Base-by-base conservation (phyloP, 2,888 invertebrate species). In the Antheraea assamensis region DNA sequence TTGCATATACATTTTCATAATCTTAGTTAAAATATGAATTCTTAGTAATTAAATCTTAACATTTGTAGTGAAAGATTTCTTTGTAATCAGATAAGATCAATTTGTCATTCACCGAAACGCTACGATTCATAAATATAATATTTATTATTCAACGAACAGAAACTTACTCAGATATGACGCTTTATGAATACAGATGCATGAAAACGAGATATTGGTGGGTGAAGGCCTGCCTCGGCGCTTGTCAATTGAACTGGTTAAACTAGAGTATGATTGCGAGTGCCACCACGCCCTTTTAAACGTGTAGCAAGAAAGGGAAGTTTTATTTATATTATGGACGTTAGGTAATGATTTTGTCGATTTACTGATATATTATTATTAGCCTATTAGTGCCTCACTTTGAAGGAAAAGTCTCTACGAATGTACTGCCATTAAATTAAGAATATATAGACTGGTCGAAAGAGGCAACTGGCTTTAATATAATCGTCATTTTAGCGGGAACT, bases 231-330 rank as follows among this genome's bases (percentile, higher is more conserved):
- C 30, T 64, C 27, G n/a, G 17, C 68, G n/a, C 35, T 35, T 35
- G 68, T 68, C 68, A 68, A 35, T 68, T 31, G 21, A 68, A 68
- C 68, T 15, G 68, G 68, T 68, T 31, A 21, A 10, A 35, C 35
- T 35, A 7, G 66, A 19, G 31, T 68, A 35, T n/a, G 35, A 68
- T 68, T 68, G 68, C 68, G n/a, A 68, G 35, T n/a, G 17, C 27
- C n/a, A n/a, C 68, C 68, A 68, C 68, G 31, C 68, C 68, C 68
- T 68, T 68, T 68, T 10, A 68, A 68, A 68, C 13, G 21, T 68
- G 68, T 68, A 68, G 17, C 61, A 64, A 64, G 61, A 17, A 30
- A 64, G 61, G 61, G 61, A 64, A 64, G 61, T 17, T 30, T 64
- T 30, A 64, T 30, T 5, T 27, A 17, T 17, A 15, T 64, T 64